Base-by-base conservation (phyloP, 1,140 invertebrate species). In the Caenorhabditis remanei region DNA sequence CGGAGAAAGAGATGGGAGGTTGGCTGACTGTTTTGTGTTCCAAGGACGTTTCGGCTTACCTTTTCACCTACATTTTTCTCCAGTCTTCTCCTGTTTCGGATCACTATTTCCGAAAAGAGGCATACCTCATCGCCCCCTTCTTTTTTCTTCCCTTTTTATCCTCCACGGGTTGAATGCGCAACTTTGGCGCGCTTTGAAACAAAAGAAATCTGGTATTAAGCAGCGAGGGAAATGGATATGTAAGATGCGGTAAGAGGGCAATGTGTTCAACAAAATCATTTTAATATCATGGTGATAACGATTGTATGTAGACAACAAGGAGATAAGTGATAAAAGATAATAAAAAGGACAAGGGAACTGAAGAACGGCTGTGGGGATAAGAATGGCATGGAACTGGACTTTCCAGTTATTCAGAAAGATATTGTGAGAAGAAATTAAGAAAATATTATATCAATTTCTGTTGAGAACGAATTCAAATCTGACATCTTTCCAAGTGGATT, bases 1-100 rank as follows among this genome's bases (percentile, higher is more conserved):
- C 71, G 71, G 71, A 53, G 71, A 79, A 32, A 32, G 32, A 32
- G 32, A 32, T 32, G 32, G 32, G 46, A 53, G 53, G 46, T 46
- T 41, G 71, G 46, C 71, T 79, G 71, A 50, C 71, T 79, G 71
- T 79, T 79, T 79, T 79, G 71, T 79, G 71, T 79, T 79, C 71
- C 71, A 79, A 79, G 71, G 71, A 41, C 71, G 71, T 79, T 79
- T 79, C 71, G 71, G 71, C 71, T 79, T 79, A 79, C 71, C 71
- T 79, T 79, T 79, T 79, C 71, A 79, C 71, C 71, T 79, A 79
- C 71, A 79, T 79, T 79, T 79, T 71, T 71, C 67, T 46, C 43
- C 67, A 41, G 41, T 71, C 67, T n/a, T 46, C 46, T 79, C 71
- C 46, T 32, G 7, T 79, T 79, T 79, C 46, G 71, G 46, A 79